Evolutionary conservation across 2,888 invertebrate species (phyloP).

Genomic region (Melanostoma mellinum): DNA sequence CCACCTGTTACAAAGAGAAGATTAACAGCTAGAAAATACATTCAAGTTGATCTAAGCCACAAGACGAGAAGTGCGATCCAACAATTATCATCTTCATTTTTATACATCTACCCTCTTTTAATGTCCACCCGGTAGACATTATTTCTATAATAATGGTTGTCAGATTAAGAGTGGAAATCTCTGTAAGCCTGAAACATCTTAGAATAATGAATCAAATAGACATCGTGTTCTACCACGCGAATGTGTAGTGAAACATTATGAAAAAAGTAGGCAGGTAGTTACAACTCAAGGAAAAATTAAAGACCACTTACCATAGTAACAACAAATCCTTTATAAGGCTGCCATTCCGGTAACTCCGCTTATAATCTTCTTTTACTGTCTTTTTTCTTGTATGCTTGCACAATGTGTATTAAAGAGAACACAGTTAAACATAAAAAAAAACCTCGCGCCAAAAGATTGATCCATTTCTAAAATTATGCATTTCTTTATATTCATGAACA

Average conservation of each 20-base stretch:
- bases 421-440: conserved; percentile 9
- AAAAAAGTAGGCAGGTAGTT: background rate
- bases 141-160: conserved; percentile 39
- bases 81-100: conserved; percentile 44
- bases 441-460: conserved; percentile 56
- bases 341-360: background rate
- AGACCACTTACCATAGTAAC: conserved; percentile 40
- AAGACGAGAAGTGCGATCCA: conserved; percentile 38
- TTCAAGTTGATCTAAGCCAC: conserved; percentile 24
- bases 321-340: conserved; percentile 1
- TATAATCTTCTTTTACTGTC: too few species aligned
- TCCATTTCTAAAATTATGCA: conserved; percentile 41
- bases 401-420: background rate
- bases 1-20: too few species aligned
- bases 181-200: conserved; percentile 4
- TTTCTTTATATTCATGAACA: conserved; percentile 12
- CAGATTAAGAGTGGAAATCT: conserved; percentile 38
- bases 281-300: conserved; percentile 10
- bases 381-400: conserved; percentile 25
- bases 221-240: background rate
- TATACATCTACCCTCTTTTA: background rate
- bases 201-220: conserved; percentile 49
- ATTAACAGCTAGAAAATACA: background rate
- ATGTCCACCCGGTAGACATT: conserved; percentile 7
- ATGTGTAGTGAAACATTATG: background rate